Percentiles rank a stretch among this genome's conserved stretches.
Evolutionary conservation across 2,797 vertebrate species (phyloP).

Genomic region (Bradypodion pumilum): DNA sequence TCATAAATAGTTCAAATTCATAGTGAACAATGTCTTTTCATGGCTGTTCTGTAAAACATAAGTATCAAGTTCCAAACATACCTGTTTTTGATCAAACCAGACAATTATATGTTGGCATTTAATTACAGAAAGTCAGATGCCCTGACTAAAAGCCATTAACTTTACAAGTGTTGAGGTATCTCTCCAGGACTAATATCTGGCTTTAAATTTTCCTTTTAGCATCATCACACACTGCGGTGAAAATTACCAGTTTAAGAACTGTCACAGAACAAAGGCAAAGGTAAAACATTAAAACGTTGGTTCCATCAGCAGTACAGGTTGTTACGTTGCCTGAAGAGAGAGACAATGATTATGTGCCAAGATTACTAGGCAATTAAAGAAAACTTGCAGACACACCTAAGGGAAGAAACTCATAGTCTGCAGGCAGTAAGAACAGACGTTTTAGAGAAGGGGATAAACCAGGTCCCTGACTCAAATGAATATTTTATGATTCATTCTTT

Average conservation of each 20-base stretch:
- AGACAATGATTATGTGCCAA: neutral
- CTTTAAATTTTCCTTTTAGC: slow-evolving; percentile 48
- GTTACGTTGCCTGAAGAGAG: slow-evolving; percentile 46
- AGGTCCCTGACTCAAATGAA: neutral
- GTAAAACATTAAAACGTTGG: slow-evolving; percentile 45
- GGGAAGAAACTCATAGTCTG: slow-evolving; percentile 8
- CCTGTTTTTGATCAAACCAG: slow-evolving; percentile 46
- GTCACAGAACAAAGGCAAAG: slow-evolving; percentile 49
- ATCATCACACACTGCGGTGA: slow-evolving; percentile 50
- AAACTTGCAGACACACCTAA: neutral
- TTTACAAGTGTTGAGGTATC: neutral
- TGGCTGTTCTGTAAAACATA: slow-evolving; percentile 31
- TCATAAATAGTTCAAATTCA: neutral
- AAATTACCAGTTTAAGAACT: slow-evolving; percentile 40
- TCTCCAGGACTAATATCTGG: neutral
- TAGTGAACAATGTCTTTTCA: neutral
- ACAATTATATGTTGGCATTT: slow-evolving; percentile 34
- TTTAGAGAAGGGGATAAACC: slow-evolving; percentile 31
- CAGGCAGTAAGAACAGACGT: slow-evolving; percentile 9
- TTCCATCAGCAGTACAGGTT: slow-evolving; percentile 34
- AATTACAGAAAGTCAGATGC: slow-evolving; percentile 9
- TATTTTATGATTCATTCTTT: slow-evolving; percentile 8
- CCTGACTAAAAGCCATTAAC: slow-evolving; percentile 39
- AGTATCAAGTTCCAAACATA: rapidly evolving
- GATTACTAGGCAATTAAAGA: slow-evolving; percentile 29